Base-by-base conservation (phyloP, 2,113 vertebrate species). In the Thalassarche chlororhynchos region DNA sequence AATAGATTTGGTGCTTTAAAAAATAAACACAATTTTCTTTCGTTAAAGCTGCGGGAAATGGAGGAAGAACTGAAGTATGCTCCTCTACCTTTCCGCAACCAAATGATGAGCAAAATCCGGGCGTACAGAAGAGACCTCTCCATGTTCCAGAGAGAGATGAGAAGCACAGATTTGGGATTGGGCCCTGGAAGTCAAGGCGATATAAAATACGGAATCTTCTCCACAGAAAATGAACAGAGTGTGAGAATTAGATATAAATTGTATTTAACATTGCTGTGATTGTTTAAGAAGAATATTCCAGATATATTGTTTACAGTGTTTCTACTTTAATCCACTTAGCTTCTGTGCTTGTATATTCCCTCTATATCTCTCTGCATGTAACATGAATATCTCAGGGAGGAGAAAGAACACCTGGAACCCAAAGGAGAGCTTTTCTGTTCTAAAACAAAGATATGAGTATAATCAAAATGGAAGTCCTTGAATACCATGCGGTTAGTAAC, bases 111-210 rank as follows among this genome's bases (percentile, higher is more conserved):
- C 87, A 99, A 99, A 97, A 91, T 99, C 55, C 98, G 99, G 29
- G 96, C 98, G 0, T 99, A 99, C 96, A 98, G 93, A 64, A 98
- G 99, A 84, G 99, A 99, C 91, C 98, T 99, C 55, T 98, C 98
- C 58, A 99, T 99, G 96, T 98, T 99, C 87, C 99, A 99, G 97
- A 98, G 99, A 10, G 99, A 99, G 29, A 98, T 99, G 88, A 99
- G 98, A 82, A 98, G 69, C 92, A 98, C 95, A 3, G 98, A 98
- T 86, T 78, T 98, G 62, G 98, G 98, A 40, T 42, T 98, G 60
- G 94, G 97, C 38, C 89, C 97, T 42, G 98, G 98, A n/a, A 89
- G 61, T 75, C 98, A 96, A 51, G 95, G 95, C 54, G 98, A 99
- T 52, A 97, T 96, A 69, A 98, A 98, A 69, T 98, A 98, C 0